Evolutionary conservation across 2,113 vertebrate genomes (phyloP), one percentile per base, ranked within the genome.

Genomic region (Astatotilapia flaviijosephi): DNA sequence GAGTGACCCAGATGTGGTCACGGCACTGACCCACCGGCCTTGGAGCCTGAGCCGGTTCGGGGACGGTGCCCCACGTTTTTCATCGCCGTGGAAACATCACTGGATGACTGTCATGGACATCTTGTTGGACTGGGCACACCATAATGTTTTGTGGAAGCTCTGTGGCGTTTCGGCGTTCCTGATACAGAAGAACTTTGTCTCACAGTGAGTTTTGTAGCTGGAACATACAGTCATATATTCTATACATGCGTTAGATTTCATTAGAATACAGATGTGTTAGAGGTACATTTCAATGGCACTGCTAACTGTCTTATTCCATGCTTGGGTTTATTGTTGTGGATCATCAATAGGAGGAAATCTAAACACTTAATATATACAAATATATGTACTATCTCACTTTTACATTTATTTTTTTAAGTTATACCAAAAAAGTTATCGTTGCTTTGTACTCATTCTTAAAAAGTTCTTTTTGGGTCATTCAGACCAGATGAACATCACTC

Each of bases 101-200:
- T 83, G 96, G 81, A 96, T 95, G 23, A 91, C 97, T 80, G 10
- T 94, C 3, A 6, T 99, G 96, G 99, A 99, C 73, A 79, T 98
- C 9, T 5, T 97, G 40, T 84, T 99, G 23, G 98, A 99, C 21
- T 99, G 97, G 98, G 97, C 97, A 13, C 95, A 98, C 4, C 97
- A 99, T 90, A 97, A 97, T 11, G 91, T 99, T 88, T 83, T 99
- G 85, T 99, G 99, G 98, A 95, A 96, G 83, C 75, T 99, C 7
- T 99, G 98, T 55, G 99, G 99, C 5, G 31, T 97, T 82, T 99
- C 98, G 1, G 98, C 97, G 53, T 98, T 99, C 94, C 96, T 99
- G 65, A 94, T 98, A 58, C 98, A 99, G 90, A 99, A 99, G 87
- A 97, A 98, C 89, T 98, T 96, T 51, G 82, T 99, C 85, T 99